Conservation (phyloP, 2,797 vertebrate genomes). For the Poecilia wingei region DNA sequence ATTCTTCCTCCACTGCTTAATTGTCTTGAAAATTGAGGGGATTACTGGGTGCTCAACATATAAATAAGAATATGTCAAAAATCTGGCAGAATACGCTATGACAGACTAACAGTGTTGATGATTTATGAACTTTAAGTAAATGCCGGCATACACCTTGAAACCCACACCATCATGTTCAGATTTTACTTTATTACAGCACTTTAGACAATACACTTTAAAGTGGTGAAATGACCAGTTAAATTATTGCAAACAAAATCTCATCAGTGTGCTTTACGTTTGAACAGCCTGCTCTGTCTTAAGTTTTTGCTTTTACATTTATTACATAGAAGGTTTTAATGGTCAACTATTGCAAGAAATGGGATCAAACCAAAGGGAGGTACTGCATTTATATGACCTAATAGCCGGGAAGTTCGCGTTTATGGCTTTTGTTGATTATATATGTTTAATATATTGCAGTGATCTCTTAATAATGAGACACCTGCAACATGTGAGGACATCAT, state of each 20-base stretch:
- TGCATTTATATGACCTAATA: background rate
- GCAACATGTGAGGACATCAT: background rate
- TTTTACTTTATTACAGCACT: conserved; percentile 3
- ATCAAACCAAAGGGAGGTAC: background rate
- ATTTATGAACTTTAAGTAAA: conserved; percentile 15
- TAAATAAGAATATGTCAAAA: conserved; percentile 71
- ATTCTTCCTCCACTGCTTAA: conserved; percentile 74
- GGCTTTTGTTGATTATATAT: conserved; percentile 1
- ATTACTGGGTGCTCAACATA: conserved; percentile 72
- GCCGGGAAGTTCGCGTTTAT: background rate
- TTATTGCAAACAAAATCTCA: background rate
- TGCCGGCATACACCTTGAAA: conserved; percentile 7
- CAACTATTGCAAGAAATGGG: background rate
- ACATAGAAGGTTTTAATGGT: background rate
- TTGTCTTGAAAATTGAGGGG: conserved; percentile 80
- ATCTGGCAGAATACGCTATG: conserved; percentile 43
- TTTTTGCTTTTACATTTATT: background rate
- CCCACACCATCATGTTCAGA: conserved; percentile 7
- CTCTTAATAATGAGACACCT: conserved; percentile 4
- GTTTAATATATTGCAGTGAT: conserved; percentile 7
- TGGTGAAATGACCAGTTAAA: background rate
- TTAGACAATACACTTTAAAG: background rate
- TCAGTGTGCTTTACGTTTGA: conserved; percentile 8
- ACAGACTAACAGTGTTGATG: conserved; percentile 33
- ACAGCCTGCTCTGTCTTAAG: conserved; percentile 1